Conservation (phyloP, 2,797 vertebrate genomes). For the Clarias fuscus region DNA sequence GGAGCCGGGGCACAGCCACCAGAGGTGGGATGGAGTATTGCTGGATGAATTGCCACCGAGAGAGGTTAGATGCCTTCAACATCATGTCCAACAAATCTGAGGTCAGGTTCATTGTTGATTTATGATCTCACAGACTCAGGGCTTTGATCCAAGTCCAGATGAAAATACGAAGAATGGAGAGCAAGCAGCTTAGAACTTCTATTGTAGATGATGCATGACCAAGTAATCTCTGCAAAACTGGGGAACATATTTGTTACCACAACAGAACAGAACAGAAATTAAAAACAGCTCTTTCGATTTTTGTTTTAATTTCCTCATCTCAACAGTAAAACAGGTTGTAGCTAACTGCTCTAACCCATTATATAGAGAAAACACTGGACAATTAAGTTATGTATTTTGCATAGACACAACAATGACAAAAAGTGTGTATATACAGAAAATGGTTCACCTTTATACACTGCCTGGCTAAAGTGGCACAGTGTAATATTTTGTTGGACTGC, state of each 20-base stretch:
- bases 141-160: conserved; percentile 2
- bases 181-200: neutral
- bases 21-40: conserved; percentile 56
- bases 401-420: neutral
- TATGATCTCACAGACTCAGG: neutral
- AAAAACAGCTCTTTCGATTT: neutral
- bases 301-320: neutral
- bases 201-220: neutral
- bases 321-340: neutral
- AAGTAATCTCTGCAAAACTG: neutral
- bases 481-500: too few species aligned
- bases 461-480: too few species aligned
- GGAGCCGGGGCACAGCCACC: conserved; percentile 57
- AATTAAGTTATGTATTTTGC: neutral
- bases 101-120: conserved; percentile 55
- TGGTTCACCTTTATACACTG: too few species aligned
- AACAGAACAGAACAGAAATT: neutral
- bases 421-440: neutral
- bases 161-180: neutral
- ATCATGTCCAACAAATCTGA: conserved; percentile 53
- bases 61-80: conserved; percentile 58
- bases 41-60: conserved; percentile 60
- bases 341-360: neutral
- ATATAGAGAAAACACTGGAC: neutral
- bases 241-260: neutral